Evolutionary conservation across 2,888 invertebrate genomes (phyloP), one percentile per base, ranked within the genome.

Genomic region (Thereva nobilitata): DNA sequence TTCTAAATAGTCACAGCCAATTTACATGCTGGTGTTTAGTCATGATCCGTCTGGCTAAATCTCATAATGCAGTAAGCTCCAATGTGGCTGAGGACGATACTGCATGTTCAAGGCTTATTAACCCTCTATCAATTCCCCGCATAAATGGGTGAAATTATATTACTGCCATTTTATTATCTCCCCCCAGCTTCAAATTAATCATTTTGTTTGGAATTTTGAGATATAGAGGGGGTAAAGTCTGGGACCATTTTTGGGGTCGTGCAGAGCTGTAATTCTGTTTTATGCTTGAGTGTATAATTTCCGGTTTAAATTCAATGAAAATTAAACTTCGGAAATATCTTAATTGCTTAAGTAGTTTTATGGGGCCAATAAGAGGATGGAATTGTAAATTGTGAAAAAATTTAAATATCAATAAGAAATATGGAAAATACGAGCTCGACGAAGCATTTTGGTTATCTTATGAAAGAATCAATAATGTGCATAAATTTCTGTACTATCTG

Each of bases 221-320:
- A 47, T 38, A 54, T 64, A 50, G 61, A 50, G 61, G 49, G 50
- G 50, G 61, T 10, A 61, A 52, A 61, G 23, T 23, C 2, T 23
- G 41, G 40, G 61, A 35, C 41, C 23, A 23, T 50, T 61, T 61
- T 61, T 35, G 41, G 61, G 50, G 50, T 42, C 45, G 47, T 53
- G 42, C 37, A 55, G 54, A 64, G 54, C 54, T 47, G 44, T 64
- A 64, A 64, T 64, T 64, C 54, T 47, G 45, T 53, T 45, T 55
- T 64, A 64, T 40, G 45, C 54, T 64, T 55, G 45, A 45, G 45
- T 64, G 64, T 64, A 23, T 53, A 64, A 64, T 64, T 54, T 64
- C 64, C 64, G 54, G 64, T n/a, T 12, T 10, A 7, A 57, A 57
- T 40, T 56, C 52, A 23, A 53, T 49, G 53, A 42, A 54, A 49